Evolutionary conservation across 2,888 invertebrate species (phyloP), one percentile per base, ranked within the genome.

Genomic region (Parnassius smintheus): DNA sequence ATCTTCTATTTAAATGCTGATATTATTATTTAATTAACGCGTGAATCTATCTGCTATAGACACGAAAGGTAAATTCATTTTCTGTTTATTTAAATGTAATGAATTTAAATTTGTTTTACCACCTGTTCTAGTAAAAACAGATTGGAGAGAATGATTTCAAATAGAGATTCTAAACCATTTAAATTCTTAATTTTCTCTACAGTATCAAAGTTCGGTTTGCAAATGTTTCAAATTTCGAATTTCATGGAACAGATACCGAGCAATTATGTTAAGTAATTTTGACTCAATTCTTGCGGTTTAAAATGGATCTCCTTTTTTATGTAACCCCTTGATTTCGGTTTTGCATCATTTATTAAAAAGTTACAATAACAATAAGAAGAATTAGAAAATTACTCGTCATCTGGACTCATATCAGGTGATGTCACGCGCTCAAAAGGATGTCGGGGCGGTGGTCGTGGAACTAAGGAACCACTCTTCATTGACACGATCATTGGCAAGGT

Each of bases 171-270:
- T 13, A 8, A 18, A 13, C 18, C 49, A 49, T 49, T 49, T 49
- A 13, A n/a, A 49, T 49, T 49, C 12, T 13, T 49, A n/a, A 49
- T 49, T 18, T 13, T 13, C 8, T 49, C 13, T 48, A 46, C 10
- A 53, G 12, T 11, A 50, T 59, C 59, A 52, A 58, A 51, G 58
- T 25, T 8, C 10, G 50, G 59, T 35, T 35, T 59, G 52, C 59
- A 45, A 7, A 42, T n/a, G 51, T 51, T 52, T 51, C 9, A 18
- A 50, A 42, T 42, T 25, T 25, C 46, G 59, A 25, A 52, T 11
- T 13, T 49, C 13, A 9, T 18, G 13, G 9, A 49, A 49, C 49
- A 8, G 49, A 49, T 13, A 8, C 49, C 49, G 0, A 13, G 49
- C 49, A 49, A 49, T 49, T 13, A 49, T 13, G 18, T 49, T 49